Evolutionary conservation across 2,797 vertebrate genomes (phyloP), one percentile per base, ranked within the genome.

Genomic region (Erethizon dorsatum): DNA sequence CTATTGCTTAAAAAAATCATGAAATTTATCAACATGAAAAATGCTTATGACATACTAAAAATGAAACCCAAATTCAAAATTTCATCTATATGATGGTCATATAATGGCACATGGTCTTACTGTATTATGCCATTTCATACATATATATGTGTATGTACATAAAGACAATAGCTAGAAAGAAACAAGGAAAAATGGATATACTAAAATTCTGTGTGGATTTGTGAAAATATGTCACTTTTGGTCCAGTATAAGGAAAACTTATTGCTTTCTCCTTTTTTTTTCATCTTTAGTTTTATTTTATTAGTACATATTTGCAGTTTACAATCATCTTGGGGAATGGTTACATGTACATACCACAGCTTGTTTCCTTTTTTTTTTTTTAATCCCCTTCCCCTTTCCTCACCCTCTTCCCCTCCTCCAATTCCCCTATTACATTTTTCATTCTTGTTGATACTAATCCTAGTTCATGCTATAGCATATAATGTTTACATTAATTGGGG

Each of bases 51-150:
- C 45, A 45, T 52, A 28, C 45, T 82, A 85, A 83, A 71, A 87
- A 79, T 78, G 95, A 91, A 37, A 56, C 24, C n/a, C 59, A 75
- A 88, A 91, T 77, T 91, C 26, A 86, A 91, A 95, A 52, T 91
- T 77, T 22, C 22, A 95, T 41, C 11, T 78, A 52, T 13, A 20
- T 28, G 83, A 79, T 79, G 31, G 83, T 77, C 37, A 63, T 56
- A 71, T 54, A 41, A 90, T 61, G 65, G 41, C 7, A 45, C 61
- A 52, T 41, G 15, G 67, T 59, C n/a, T 92, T 54, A 77, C 24
- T 47, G 37, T 83, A 24, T 63, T 73, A 45, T 50, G 31, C 22
- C 85, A 50, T 52, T 84, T 92, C 83, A 83, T 59, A 59, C 14
- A 77, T 57, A 56, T 13, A 24, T 1, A 28, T n/a, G 8, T n/a